Evolutionary conservation across 2,113 vertebrate genomes (phyloP).

Genomic region (Eurystomus gularis): DNA sequence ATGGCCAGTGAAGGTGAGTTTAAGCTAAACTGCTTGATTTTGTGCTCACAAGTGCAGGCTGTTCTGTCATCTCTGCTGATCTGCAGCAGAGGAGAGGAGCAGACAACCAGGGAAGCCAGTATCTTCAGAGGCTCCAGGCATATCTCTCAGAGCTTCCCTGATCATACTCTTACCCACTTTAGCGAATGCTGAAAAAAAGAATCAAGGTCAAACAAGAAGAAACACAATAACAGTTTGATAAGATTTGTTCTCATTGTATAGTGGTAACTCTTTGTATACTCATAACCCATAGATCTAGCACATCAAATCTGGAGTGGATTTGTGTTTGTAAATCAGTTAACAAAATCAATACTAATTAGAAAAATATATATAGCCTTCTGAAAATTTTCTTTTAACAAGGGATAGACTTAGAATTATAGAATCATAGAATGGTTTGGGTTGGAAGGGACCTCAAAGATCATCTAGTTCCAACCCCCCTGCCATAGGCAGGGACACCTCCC

Average conservation of each 20-base stretch:
- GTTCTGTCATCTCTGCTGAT: neutral
- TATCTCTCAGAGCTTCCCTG: neutral
- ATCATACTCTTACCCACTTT: too few species aligned
- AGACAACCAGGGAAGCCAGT: neutral
- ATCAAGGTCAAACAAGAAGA: neutral
- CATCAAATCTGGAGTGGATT: neutral
- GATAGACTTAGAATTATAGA: too few species aligned
- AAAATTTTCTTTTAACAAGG: neutral
- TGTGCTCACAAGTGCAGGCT: neutral
- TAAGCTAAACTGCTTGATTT: neutral
- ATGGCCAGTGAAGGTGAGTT: neutral
- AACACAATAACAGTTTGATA: neutral
- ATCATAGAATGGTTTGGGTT: too few species aligned
- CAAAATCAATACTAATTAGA: neutral
- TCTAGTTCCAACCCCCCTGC: too few species aligned
- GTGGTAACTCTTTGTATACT: neutral
- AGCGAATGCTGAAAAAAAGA: neutral
- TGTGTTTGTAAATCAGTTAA: neutral
- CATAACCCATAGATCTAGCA: neutral
- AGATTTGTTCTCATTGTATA: neutral
- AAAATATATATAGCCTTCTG: too few species aligned
- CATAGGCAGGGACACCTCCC: too few species aligned
- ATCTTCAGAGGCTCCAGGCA: neutral
- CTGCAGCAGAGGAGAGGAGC: neutral
- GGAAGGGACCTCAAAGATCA: too few species aligned